A percentile compares a stretch with the other conserved stretches of the same genome.
phyloP scores from a whole-genome alignment of 2,113 vertebrate species.

The Heterotilapia buettikoferi region DNA sequence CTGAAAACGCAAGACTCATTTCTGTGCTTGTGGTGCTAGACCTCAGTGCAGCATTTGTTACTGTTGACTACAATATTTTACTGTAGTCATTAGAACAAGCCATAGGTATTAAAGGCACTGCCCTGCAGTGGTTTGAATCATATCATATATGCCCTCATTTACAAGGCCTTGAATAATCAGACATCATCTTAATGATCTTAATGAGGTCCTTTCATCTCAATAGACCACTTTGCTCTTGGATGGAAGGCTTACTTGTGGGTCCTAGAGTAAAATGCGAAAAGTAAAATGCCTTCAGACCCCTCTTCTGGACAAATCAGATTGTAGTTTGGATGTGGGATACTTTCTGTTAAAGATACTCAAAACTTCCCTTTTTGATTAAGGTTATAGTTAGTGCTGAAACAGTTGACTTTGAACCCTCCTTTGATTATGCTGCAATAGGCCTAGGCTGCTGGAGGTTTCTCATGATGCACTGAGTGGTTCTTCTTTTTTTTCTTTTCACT shows the following conservation, averaged over 20 bases:
- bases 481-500: background rate
- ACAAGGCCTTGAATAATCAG: too few species aligned
- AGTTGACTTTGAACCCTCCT: background rate
- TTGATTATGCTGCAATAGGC: background rate
- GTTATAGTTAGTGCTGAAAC: background rate
- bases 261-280: too few species aligned
- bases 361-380: background rate
- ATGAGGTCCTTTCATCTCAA: too few species aligned
- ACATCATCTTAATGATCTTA: too few species aligned
- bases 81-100: too few species aligned
- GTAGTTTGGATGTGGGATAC: background rate
- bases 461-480: background rate
- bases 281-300: too few species aligned
- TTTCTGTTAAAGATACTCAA: background rate
- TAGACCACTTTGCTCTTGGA: too few species aligned
- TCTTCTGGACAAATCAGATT: background rate
- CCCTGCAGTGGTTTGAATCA: too few species aligned
- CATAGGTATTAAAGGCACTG: too few species aligned
- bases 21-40: background rate
- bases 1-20: background rate
- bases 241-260: too few species aligned
- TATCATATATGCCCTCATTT: too few species aligned
- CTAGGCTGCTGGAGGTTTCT: fast-evolving
- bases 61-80: too few species aligned
- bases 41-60: background rate